A percentile compares a stretch with the other conserved stretches of the same genome.
Evolutionary conservation across 2,113 vertebrate genomes (phyloP).

Genomic region (Pimephales promelas): DNA sequence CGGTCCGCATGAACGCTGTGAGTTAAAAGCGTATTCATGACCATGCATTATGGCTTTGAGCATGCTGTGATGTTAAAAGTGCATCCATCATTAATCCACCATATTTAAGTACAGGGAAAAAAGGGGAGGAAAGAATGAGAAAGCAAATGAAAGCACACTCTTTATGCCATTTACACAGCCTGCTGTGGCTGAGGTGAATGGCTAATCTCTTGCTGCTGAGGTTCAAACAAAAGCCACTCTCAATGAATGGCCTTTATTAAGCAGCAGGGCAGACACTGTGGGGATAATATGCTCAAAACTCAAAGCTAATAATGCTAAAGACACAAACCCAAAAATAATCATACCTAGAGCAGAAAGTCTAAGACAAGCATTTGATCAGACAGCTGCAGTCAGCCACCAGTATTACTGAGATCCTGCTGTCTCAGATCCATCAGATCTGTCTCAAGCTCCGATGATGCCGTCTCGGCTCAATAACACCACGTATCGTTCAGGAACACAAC

Average conservation of each 20-base stretch:
- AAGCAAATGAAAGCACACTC: background rate
- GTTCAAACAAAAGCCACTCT: conserved; percentile 11
- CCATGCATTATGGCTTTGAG: background rate
- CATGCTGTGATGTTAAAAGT: conserved; percentile 6
- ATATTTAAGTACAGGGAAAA: background rate
- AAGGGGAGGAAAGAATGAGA: background rate
- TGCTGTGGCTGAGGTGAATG: conserved; percentile 10
- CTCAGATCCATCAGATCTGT: conserved; percentile 12
- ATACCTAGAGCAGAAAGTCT: background rate
- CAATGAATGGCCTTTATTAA: conserved; percentile 18
- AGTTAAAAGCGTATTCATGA: conserved; percentile 15
- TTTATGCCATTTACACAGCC: background rate
- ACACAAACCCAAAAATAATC: conserved; percentile 1
- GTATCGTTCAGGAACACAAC: background rate
- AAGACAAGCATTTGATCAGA: conserved; percentile 7
- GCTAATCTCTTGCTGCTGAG: conserved; percentile 2
- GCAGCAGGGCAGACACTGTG: background rate
- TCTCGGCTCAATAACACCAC: background rate
- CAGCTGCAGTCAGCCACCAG: conserved; percentile 17
- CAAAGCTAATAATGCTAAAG: conserved; percentile 7
- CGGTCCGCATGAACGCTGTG: background rate
- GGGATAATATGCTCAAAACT: conserved; percentile 8
- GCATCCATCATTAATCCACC: conserved; percentile 8
- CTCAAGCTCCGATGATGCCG: conserved; percentile 10
- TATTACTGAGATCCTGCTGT: conserved; percentile 5